Base-by-base conservation (phyloP, 2,888 invertebrate genomes). In the Zaprionus lineosus region DNA sequence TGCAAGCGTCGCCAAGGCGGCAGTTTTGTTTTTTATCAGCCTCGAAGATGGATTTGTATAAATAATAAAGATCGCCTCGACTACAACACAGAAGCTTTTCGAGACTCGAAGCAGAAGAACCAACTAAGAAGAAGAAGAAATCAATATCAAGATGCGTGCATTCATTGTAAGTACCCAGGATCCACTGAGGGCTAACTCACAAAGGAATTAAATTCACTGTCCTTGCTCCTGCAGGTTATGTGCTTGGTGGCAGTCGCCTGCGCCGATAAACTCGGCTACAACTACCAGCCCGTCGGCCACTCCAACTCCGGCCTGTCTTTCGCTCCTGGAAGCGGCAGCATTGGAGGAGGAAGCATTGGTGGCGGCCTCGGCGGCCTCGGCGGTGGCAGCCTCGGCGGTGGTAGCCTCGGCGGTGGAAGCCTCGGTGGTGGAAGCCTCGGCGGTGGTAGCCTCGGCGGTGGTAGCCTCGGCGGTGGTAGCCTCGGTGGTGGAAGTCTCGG, bases 191-290 rank as follows among this genome's bases (percentile, higher is more conserved):
- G 0, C 4, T n/a, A 9, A 4, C 1, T 18, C 19, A 2, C n/a
- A 18, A 15, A 31, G 51, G 59, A 39, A 40, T 55, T 52, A 57
- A 56, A 33, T 55, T 12, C 24, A 28, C 21, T 11, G 4, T 18
- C 0, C 14, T 3, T 26, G 6, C 7, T 8, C 7, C n/a, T 9
- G 0, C 16, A 81, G 79, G 63, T 87, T 43, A 51, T 86, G 53
- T 87, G 86, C 43, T 50, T 87, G 19, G 67, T 87, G 44, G 86
- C 87, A n/a, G 73, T 73, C 29, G 77, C 84, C 64, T 75, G 74
- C 48, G 87, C 87, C 55, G 85, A 86, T 43, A 84, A 86, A 19
- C 66, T 85, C 44, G 87, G 86, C 46, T 86, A 86, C 60, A 84
- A 87, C 69, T 86, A 88, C 21, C 84, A 77, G 40, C 86, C 87